phyloP scores from a whole-genome alignment of 1,140 invertebrate genomes.

The Dolichoris vasculosae region DNA sequence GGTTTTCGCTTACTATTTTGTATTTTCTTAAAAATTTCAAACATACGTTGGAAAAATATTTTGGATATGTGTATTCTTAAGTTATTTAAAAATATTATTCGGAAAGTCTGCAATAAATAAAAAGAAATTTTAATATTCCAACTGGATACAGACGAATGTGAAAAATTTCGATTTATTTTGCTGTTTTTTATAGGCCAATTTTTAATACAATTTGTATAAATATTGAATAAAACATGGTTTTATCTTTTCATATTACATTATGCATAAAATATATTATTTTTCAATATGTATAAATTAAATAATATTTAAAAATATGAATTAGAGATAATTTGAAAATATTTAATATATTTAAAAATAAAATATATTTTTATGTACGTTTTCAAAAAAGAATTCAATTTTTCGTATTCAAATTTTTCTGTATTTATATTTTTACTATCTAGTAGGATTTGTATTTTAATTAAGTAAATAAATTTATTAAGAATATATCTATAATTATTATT shows the following conservation, averaged over 20 bases:
- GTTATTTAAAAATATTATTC: neutral
- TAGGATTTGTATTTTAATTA: too few species aligned
- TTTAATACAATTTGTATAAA: neutral
- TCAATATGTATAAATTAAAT: too few species aligned
- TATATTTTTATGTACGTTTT: too few species aligned
- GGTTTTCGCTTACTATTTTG: slow-evolving; percentile 17
- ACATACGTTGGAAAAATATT: neutral
- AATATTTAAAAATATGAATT: too few species aligned
- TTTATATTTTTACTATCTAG: too few species aligned
- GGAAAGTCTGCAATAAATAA: neutral
- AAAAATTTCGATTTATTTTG: neutral
- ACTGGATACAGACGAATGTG: neutral
- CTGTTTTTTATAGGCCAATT: neutral
- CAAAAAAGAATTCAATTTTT: too few species aligned
- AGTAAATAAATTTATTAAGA: neutral
- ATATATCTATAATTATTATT: neutral
- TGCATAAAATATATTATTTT: too few species aligned
- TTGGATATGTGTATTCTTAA: neutral
- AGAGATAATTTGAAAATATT: too few species aligned
- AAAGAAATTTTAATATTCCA: neutral
- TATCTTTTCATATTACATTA: too few species aligned
- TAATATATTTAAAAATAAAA: too few species aligned
- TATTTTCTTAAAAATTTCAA: neutral
- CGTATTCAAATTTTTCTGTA: too few species aligned
- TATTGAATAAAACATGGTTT: too few species aligned